Evolutionary conservation across 2,797 vertebrate species (phyloP), one percentile per base, ranked within the genome.

Genomic region (Glossophaga mutica): DNA sequence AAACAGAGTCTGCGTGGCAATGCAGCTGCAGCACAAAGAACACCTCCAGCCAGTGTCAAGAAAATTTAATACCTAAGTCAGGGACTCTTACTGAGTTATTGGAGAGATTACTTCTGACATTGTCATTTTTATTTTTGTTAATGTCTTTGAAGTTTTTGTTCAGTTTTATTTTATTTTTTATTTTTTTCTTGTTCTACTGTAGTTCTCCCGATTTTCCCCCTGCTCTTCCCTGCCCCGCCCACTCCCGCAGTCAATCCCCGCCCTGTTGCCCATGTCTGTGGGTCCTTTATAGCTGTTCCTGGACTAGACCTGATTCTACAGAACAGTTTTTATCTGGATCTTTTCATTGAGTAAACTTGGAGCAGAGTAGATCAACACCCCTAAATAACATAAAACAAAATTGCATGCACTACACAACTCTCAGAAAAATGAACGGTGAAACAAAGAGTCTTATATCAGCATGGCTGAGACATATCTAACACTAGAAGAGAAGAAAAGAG

Each of bases 311-410:
- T 78, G 42, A 70, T 67, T 67, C 74, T 68, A 34, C 8, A 92
- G 67, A 85, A n/a, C 24, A 59, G 48, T 46, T 92, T 50, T 68
- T 76, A 76, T 48, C 18, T 48, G 46, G 3, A 34, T 65, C 37
- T 10, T 85, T 87, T 83, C 44, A 68, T 71, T 79, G 92, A 82
- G 73, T 67, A 87, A 79, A 87, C 34, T 39, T 87, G 39, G 65
- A 70, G 18, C 39, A 26, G 42, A 82, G 34, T 3, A 65, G 29
- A 90, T 76, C 82, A 16, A 86, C n/a, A 86, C 59, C 50, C 21
- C 46, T 96, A 91, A 96, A 74, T 79, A 78, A 93, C 18, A 12
- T 59, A 65, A 87, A 62, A 59, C 76, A 74, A 94, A 87, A 65
- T 48, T 74, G 32, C n/a, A 48, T 8, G 7, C 9, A 21, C 34